These are phyloP conservation scores for Setophaga petechia DNA, from an alignment of 2,113 vertebrate genomes.

Conservation along the genomic window DNA sequence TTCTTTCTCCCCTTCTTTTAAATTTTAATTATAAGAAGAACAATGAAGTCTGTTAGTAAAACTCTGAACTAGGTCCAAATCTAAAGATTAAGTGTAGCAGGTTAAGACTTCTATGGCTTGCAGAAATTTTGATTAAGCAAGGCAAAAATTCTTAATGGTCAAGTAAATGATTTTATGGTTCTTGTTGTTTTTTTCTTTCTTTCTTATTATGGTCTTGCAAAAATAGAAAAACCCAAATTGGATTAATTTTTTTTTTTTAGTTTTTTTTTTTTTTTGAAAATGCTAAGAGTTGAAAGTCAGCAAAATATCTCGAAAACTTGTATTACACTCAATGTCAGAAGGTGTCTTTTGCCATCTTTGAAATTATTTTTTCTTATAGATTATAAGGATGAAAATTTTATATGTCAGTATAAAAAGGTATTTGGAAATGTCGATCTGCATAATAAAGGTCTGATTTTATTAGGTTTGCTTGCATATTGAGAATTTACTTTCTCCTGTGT, in stretches of 20 bases:
- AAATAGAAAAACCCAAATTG: neutral
- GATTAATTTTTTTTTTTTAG: neutral
- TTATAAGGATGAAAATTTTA: neutral
- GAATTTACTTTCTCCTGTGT: neutral
- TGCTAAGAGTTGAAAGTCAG: neutral
- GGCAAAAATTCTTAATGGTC: conserved; percentile 18
- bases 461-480: neutral
- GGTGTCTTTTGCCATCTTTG: neutral
- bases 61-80: neutral
- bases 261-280: neutral
- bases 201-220: neutral
- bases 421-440: neutral
- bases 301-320: neutral
- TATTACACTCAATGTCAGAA: neutral
- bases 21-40: neutral
- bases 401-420: neutral
- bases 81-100: neutral
- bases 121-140: conserved; percentile 30
- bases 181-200: neutral
- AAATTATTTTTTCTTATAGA: neutral
- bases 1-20: neutral
- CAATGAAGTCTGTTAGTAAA: conserved; percentile 33
- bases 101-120: conserved; percentile 12
- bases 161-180: neutral
- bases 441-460: neutral